Conservation (phyloP, 2,888 invertebrate genomes). For the Eustalomyia histrio region DNA sequence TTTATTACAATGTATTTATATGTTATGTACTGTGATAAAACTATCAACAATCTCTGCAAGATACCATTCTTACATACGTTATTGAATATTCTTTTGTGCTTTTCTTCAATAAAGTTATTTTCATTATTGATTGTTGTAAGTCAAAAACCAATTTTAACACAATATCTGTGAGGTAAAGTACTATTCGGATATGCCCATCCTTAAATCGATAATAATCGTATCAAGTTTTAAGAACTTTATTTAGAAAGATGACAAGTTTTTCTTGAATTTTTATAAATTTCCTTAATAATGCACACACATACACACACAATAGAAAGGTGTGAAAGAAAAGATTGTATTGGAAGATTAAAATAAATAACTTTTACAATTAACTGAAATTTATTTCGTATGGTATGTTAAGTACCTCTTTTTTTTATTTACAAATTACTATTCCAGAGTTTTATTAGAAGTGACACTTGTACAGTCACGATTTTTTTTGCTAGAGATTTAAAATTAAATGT, state of each 20-base stretch:
- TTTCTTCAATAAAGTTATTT: constrained; percentile 27
- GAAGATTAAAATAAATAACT: constrained; percentile 24
- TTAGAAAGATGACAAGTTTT: constrained; percentile 61
- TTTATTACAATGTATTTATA: background rate
- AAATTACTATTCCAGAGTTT: constrained; percentile 30
- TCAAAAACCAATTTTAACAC: background rate
- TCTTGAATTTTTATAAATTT: constrained; percentile 21
- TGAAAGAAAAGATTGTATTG: constrained; percentile 42
- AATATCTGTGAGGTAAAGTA: constrained; percentile 10
- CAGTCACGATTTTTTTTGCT: constrained; percentile 12
- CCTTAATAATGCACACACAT: constrained; percentile 12
- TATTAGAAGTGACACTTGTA: constrained; percentile 31
- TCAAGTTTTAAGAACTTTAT: constrained; percentile 53
- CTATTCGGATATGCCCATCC: constrained; percentile 76
- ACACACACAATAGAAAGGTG: constrained; percentile 31
- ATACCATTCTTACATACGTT: constrained; percentile 13
- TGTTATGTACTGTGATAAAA: background rate
- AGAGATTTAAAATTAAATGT: background rate
- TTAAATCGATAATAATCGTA: constrained; percentile 69
- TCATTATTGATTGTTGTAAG: background rate
- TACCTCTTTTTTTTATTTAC: constrained; percentile 13
- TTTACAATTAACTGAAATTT: constrained; percentile 14
- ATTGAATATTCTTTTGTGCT: background rate
- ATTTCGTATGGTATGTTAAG: constrained; percentile 3
- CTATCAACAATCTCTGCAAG: constrained; percentile 26